Base-by-base conservation (phyloP, 2,797 vertebrate species). In the Hoplostethus atlanticus region DNA sequence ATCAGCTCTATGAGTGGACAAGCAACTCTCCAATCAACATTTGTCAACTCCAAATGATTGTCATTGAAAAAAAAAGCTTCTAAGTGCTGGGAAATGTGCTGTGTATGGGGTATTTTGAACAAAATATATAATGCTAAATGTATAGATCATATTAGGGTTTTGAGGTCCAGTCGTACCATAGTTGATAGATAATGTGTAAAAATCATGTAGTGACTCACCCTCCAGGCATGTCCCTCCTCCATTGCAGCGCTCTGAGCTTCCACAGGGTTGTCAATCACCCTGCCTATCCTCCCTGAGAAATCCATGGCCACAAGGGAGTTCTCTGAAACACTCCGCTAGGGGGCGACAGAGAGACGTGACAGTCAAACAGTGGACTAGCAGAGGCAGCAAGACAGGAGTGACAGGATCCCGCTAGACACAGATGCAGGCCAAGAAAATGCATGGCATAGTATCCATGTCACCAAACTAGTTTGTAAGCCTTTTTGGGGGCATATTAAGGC, bases 271-370 rank as follows among this genome's bases (percentile, higher is more conserved):
- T 99, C 97, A 61, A 99, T 99, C 92, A 99, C 97, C 90, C 98
- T 94, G 92, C 98, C 98, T 75, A 96, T 99, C 85, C 97, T 97
- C 85, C 98, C 98, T 80, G 98, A 99, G 94, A 99, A 99, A 91
- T 99, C 98, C 98, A 99, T 99, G 3, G 98, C 98, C 89, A 99
- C 98, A 1, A 99, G 96, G 79, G 97, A 99, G 91, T 97, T 99
- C 92, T 99, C 98, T 0, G 98, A 99, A 63, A 98, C 97, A 70
- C 98, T 99, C 94, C 98, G 96, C 98, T 99, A 93, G 79, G 54
- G 83, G 87, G 83, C 68, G 76, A 70, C 87, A 86, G 52, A 96
- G 90, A 90, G 38, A 70, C 71, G 57, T 15, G 31, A 62, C 6
- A 34, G 53, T 55, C 52, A 53, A 12, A 44, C 36, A 50, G 47